Evolutionary conservation across 2,797 vertebrate species (phyloP), one percentile per base, ranked within the genome.

Genomic region (Pseudomugil tenellus): DNA sequence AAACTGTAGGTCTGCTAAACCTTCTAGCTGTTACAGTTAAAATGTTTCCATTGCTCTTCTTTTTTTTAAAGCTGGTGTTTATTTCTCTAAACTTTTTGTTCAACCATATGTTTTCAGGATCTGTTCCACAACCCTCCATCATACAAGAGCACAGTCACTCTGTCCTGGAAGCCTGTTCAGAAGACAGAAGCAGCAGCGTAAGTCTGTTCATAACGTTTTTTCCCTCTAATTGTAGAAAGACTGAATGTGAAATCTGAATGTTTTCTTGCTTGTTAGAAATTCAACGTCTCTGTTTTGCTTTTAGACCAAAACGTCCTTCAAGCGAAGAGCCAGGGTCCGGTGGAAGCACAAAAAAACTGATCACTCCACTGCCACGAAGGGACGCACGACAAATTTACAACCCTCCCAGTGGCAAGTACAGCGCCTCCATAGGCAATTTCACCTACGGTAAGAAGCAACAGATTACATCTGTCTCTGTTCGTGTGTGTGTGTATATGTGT

Each of bases 101-200:
- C n/a, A n/a, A n/a, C n/a, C n/a, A 32, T 21, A 13, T 35, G 32
- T 21, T 43, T 67, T 2, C 29, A 99, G 98, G 98, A 99, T 92
- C 95, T 99, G 46, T 99, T 99, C 88, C 98, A 99, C 91, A 99
- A 98, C 90, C 98, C 98, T 83, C 98, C 98, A 49, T 99, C 98
- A 51, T 99, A 97, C 62, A 99, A 99, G 92, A 99, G 98, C 92
- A 96, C 96, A 55, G 94, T 99, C 63, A 99, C 97, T 1, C 92
- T 99, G 72, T 99, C 98, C 69, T 99, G 98, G 98, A 99, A 99
- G 83, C 98, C 98, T 0, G 96, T 99, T 62, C 98, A 99, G 90
- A 99, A 96, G 80, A 64, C 95, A 1, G 98, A 98, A 73, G 92
- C 94, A 53, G 95, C 89, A 62, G 96, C 94, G 97, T 99, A 89